phyloP scores from a whole-genome alignment of 1,140 invertebrate species.

The Tachypleus tridentatus region DNA sequence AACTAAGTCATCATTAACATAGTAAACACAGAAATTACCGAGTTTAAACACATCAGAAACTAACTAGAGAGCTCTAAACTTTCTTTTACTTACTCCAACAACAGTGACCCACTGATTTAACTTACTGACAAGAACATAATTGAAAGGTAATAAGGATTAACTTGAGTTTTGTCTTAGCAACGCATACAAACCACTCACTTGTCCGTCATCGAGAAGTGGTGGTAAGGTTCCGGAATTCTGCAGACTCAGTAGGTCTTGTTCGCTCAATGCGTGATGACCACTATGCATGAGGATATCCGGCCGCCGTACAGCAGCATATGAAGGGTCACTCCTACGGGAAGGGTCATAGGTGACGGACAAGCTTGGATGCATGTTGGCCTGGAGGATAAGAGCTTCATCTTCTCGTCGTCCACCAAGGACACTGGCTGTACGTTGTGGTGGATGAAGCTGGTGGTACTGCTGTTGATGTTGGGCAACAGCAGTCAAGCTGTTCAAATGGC shows the following conservation, averaged over 20 bases:
- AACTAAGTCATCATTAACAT: too few relatives aligned
- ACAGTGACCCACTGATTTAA: too few relatives aligned
- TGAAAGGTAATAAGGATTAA: too few relatives aligned
- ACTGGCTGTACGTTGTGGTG: slow-evolving; percentile 28
- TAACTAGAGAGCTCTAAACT: too few relatives aligned
- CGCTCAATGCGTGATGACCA: slow-evolving; percentile 37
- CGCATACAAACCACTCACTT: slow-evolving; percentile 33
- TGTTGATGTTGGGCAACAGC: slow-evolving; percentile 39
- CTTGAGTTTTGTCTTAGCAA: slow-evolving; percentile 13
- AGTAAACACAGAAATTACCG: too few relatives aligned
- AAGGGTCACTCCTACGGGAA: slow-evolving; percentile 21
- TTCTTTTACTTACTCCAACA: too few relatives aligned
- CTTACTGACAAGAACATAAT: too few relatives aligned
- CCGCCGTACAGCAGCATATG: slow-evolving; percentile 33
- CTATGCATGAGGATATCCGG: slow-evolving; percentile 46
- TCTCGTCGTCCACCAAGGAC: slow-evolving; percentile 35
- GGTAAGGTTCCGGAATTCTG: slow-evolving; percentile 33
- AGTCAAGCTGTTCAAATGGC: slow-evolving; percentile 47
- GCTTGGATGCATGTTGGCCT: slow-evolving; percentile 30
- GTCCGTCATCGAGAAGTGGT: slow-evolving; percentile 58
- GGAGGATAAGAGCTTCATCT: slow-evolving; percentile 39
- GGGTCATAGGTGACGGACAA: slow-evolving; percentile 19
- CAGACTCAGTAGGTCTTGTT: slow-evolving; percentile 40
- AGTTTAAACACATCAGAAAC: too few relatives aligned
- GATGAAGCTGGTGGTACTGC: slow-evolving; percentile 40